phyloP scores from a whole-genome alignment of 2,113 vertebrate species.

The Callopanchax toddi region DNA sequence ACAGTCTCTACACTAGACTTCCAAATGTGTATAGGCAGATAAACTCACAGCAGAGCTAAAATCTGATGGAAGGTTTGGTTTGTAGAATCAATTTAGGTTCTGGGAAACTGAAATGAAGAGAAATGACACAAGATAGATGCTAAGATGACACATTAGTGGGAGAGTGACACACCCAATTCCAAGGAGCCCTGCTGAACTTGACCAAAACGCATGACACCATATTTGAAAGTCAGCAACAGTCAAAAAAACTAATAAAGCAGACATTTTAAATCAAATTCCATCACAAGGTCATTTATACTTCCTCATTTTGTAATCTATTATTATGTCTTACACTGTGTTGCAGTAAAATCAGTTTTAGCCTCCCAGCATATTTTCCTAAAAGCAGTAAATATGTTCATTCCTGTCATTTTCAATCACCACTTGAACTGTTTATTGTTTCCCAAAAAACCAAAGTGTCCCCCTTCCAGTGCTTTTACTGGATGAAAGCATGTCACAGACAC shows the following conservation, averaged over 20 bases:
- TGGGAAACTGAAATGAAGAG: conserved; percentile 45
- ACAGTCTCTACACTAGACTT: conserved; percentile 15
- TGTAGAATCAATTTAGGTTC: conserved; percentile 31
- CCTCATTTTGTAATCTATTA: neutral
- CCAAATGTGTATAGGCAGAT: conserved; percentile 1
- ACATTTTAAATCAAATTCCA: neutral
- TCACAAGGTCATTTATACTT: neutral
- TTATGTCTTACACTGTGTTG: neutral
- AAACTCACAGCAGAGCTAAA: conserved; percentile 18
- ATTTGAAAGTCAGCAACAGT: conserved; percentile 50
- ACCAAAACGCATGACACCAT: conserved; percentile 49
- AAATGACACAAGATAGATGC: conserved; percentile 64
- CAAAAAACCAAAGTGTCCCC: conserved; percentile 18
- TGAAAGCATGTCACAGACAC: conserved; percentile 26
- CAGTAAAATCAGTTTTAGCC: neutral
- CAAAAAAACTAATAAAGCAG: conserved; percentile 22
- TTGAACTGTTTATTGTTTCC: conserved; percentile 28
- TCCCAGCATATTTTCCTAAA: neutral
- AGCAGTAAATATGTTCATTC: neutral
- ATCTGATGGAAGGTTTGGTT: conserved; percentile 12
- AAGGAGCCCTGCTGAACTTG: conserved; percentile 52
- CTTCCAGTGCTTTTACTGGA: conserved; percentile 29
- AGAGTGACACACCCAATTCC: conserved; percentile 72
- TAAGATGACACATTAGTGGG: conserved; percentile 71
- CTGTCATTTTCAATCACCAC: conserved; percentile 1